Conservation (phyloP, 2,888 invertebrate species). For the Sialis lutaria region DNA sequence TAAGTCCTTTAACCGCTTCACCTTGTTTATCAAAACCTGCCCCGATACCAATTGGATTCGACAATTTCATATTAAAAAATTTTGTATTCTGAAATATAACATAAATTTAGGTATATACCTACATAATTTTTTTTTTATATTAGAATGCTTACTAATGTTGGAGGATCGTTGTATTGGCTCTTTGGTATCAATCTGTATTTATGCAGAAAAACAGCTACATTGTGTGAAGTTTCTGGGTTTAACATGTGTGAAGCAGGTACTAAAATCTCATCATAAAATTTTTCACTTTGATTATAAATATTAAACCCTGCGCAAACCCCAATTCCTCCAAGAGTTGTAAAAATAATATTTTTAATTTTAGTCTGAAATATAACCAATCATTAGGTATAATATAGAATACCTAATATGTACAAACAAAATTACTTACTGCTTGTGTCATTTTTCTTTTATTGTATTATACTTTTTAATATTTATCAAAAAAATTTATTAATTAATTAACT, state of each 20-base stretch:
- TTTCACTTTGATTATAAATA: conserved; percentile 57
- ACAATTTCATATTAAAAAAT: conserved; percentile 53
- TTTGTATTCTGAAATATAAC: conserved; percentile 38
- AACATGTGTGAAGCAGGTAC: conserved; percentile 54
- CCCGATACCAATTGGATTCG: conserved; percentile 91
- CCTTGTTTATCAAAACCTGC: conserved; percentile 98
- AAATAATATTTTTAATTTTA: conserved; percentile 48
- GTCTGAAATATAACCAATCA: conserved; percentile 27
- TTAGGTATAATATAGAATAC: not conserved
- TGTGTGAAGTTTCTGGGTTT: conserved; percentile 72
- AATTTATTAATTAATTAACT: too few relatives aligned
- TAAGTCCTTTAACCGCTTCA: conserved; percentile 70
- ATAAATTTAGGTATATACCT: conserved; percentile 6
- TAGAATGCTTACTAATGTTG: conserved; percentile 36
- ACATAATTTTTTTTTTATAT: not conserved
- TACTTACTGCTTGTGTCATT: not conserved
- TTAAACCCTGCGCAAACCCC: conserved; percentile 48
- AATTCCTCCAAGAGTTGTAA: conserved; percentile 45
- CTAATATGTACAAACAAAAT: not conserved
- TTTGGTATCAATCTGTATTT: conserved; percentile 59
- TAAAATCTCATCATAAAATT: conserved; percentile 53
- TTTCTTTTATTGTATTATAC: not conserved
- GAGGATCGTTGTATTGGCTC: conserved; percentile 39
- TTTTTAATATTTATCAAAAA: too few relatives aligned
- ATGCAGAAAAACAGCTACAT: conserved; percentile 52